Percentiles rank a stretch among this genome's conserved stretches.
Evolutionary conservation across 2,113 vertebrate genomes (phyloP).

Genomic region (Oreochromis tanganicae): DNA sequence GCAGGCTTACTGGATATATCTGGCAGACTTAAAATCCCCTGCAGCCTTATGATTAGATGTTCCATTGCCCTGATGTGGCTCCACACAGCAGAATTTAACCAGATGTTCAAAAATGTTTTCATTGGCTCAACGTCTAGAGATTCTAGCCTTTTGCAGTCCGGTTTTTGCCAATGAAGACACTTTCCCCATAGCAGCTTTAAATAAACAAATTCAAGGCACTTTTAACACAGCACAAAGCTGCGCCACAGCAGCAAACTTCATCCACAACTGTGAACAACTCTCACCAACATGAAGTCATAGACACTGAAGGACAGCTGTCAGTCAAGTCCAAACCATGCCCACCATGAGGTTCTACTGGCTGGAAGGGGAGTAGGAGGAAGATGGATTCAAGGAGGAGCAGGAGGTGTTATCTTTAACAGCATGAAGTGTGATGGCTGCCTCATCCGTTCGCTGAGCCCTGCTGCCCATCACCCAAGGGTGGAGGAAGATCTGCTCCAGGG

Average conservation of each 20-base stretch:
- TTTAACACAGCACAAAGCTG: background rate
- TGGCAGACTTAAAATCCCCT: background rate
- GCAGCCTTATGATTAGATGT: background rate
- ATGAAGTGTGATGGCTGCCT: constrained; percentile 39
- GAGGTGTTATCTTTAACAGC: constrained; percentile 71
- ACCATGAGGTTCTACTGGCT: background rate
- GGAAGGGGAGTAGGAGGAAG: background rate
- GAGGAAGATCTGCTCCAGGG: constrained; percentile 92
- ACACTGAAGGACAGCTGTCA: background rate
- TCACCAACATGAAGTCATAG: background rate
- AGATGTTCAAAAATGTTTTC: background rate
- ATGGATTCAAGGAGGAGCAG: constrained; percentile 59
- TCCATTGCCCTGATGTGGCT: background rate
- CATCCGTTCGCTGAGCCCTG: background rate
- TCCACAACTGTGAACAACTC: background rate
- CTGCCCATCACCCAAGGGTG: constrained; percentile 85
- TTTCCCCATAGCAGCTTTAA: background rate
- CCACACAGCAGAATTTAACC: background rate
- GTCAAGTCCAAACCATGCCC: background rate
- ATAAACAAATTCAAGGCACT: background rate
- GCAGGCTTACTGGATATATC: background rate
- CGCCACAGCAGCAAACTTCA: background rate
- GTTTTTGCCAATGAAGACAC: background rate
- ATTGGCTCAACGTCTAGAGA: background rate
- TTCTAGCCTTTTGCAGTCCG: background rate